Evolutionary conservation across 2,797 vertebrate genomes (phyloP), one percentile per base, ranked within the genome.

Genomic region (Toxotes lorentzi): DNA sequence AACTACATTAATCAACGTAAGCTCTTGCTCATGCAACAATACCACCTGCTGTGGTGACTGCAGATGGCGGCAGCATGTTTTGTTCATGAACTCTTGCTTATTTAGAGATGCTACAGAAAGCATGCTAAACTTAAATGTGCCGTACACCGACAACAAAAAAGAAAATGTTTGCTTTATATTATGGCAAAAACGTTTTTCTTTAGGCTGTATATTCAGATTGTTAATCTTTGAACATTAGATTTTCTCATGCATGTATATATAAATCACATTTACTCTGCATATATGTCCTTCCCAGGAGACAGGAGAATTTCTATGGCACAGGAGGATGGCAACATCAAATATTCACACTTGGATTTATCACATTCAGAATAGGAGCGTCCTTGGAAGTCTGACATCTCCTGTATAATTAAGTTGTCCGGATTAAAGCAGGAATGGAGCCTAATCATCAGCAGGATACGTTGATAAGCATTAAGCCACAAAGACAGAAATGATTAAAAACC

Each of bases 321-420:
- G 85, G 75, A 81, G 38, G 71, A 82, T 58, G 63, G 64, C 64
- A 68, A 60, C 84, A 93, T 94, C 71, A 92, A 93, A 93, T 90
- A 91, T 91, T 92, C 84, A 94, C 72, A 65, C 67, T 81, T 85
- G 79, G 84, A 84, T 85, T 88, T 73, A 71, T 73, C 56, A 53
- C 70, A 83, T 79, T 71, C 68, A 7, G 62, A 82, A 85, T 73
- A 70, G 66, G 84, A 83, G 86, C 30, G 79, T 89, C 84, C 84
- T 88, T 88, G 91, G 85, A 89, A 92, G 82, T 86, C 84, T 86
- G 90, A 91, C 89, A 93, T 94, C 89, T 90, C 81, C 86, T 86
- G 85, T 89, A 93, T 95, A 96, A 95, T 95, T 93, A 94, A 91
- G 83, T 86, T 89, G 88, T 89, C 71, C 21, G 86, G 91, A 94